phyloP scores from a whole-genome alignment of 2,797 vertebrate genomes.

The Huso huso region DNA sequence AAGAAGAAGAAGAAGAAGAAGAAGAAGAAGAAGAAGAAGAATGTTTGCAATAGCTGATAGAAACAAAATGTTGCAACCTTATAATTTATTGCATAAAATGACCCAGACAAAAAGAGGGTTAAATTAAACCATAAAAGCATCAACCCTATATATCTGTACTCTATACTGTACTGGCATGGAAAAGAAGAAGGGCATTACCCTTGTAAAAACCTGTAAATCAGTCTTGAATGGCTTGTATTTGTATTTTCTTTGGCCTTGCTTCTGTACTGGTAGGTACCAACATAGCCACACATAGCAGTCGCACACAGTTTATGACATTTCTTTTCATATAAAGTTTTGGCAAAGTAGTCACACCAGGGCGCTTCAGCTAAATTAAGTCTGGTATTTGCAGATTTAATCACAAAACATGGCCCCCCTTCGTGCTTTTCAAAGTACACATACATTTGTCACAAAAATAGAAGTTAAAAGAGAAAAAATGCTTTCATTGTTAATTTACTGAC shows the following conservation, averaged over 20 bases:
- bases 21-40: not conserved
- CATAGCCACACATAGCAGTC: not conserved
- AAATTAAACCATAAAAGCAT: conserved; percentile 15
- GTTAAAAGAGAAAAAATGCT: not conserved
- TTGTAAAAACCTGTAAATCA: conserved; percentile 28
- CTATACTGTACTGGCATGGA: conserved; percentile 20
- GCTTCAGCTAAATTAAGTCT: not conserved
- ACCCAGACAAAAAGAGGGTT: not conserved
- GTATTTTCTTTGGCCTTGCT: conserved; percentile 4
- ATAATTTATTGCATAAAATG: not conserved
- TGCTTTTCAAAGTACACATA: not conserved
- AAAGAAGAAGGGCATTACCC: conserved; percentile 21
- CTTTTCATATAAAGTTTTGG: not conserved
- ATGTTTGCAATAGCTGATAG: not conserved
- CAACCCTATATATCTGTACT: conserved; percentile 23
- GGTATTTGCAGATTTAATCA: not conserved
- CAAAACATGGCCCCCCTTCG: not conserved
- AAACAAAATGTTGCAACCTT: not conserved
- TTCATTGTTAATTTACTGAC: not conserved
- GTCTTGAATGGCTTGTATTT: conserved; percentile 27
- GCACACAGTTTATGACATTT: not conserved
- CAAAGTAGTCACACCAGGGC: too few relatives aligned
- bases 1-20: not conserved
- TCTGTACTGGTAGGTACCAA: not conserved
- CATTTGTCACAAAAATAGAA: not conserved